phyloP scores from a whole-genome alignment of 1,140 invertebrate genomes.

The Grapholita molesta region DNA sequence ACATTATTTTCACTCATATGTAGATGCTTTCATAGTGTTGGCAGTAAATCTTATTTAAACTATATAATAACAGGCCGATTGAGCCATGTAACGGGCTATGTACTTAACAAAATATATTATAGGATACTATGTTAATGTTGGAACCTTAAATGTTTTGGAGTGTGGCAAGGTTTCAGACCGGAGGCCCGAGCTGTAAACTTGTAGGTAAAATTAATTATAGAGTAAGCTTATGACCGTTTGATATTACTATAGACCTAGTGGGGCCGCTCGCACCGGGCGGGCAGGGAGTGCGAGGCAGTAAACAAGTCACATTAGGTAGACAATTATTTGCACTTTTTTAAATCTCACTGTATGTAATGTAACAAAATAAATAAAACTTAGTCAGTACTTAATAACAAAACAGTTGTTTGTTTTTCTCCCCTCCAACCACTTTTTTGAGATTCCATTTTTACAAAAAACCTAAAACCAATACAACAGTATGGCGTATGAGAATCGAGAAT shows the following conservation, averaged over 20 bases:
- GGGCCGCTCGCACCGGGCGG: background rate
- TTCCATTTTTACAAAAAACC: no score
- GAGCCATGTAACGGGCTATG: background rate
- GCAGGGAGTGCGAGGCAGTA: background rate
- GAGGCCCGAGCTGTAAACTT: background rate
- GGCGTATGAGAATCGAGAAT: no score
- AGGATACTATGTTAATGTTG: constrained; percentile 9
- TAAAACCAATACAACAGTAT: no score
- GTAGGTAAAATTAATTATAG: constrained; percentile 26
- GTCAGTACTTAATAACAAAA: background rate
- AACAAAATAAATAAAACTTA: constrained; percentile 26
- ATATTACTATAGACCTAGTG: constrained; percentile 43
- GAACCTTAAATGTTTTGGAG: background rate
- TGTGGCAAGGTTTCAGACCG: background rate
- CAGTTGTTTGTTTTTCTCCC: background rate
- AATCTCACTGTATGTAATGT: constrained; percentile 40
- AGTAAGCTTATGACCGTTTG: constrained; percentile 57
- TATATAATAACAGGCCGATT: background rate
- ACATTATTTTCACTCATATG: background rate
- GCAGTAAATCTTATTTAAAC: background rate
- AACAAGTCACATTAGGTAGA: constrained; percentile 31
- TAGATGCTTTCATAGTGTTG: background rate
- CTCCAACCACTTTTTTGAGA: no score
- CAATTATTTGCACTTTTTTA: constrained; percentile 68
- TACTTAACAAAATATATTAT: constrained; percentile 3